Conservation (phyloP, 2,797 vertebrate species). For the Benthosema pterotum region DNA sequence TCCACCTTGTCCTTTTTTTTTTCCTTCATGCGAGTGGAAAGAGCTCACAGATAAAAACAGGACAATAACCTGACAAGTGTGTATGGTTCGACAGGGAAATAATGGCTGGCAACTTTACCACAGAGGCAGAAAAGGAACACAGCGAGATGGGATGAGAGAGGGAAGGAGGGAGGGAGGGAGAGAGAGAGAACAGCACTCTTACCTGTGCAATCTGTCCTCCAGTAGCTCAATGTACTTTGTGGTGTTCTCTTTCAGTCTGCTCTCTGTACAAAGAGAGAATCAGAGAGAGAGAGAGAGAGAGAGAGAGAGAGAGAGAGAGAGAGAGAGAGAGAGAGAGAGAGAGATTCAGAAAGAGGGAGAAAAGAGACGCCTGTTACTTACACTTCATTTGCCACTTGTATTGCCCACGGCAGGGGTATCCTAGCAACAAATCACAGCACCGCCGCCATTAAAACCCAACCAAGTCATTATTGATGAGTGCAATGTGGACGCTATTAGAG, state of each 20-base stretch:
- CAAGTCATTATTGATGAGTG: slow-evolving; percentile 40
- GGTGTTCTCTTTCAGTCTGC: slow-evolving; percentile 76
- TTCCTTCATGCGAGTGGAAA: no score
- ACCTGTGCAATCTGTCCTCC: slow-evolving; percentile 84
- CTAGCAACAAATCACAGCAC: slow-evolving; percentile 63
- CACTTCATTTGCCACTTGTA: slow-evolving; percentile 49
- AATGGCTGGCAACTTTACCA: neutral
- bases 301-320: slow-evolving; percentile 6
- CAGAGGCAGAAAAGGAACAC: neutral
- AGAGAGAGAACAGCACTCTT: slow-evolving; percentile 19
- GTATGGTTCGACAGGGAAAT: slow-evolving; percentile 6
- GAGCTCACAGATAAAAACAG: no score
- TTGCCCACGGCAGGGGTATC: slow-evolving; percentile 41
- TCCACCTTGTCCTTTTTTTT: no score
- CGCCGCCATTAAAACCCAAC: slow-evolving; percentile 49
- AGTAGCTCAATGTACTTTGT: slow-evolving; percentile 80
- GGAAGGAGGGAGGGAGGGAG: neutral
- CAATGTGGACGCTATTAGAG: slow-evolving; percentile 20
- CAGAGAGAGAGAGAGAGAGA: slow-evolving; percentile 9
- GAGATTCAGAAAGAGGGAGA: slow-evolving; percentile 8
- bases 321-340: neutral
- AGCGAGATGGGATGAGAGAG: no score
- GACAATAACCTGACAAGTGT: no score
- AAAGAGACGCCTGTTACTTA: slow-evolving; percentile 41
- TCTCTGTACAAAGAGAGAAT: slow-evolving; percentile 70